Percentiles rank a stretch among this genome's conserved stretches.
phyloP scores from a whole-genome alignment of 2,113 vertebrate species.

The Neoarius graeffei region DNA sequence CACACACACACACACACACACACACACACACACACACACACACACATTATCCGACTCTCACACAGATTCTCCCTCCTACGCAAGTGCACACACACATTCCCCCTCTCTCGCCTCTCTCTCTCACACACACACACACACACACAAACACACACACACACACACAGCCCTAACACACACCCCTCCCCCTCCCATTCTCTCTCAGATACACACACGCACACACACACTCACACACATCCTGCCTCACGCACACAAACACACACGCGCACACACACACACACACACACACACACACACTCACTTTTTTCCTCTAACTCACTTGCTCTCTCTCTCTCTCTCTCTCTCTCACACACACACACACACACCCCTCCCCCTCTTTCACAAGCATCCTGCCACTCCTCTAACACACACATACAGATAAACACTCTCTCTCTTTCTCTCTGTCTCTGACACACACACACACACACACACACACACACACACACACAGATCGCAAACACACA shows the following conservation, averaged over 20 bases:
- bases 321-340: background rate
- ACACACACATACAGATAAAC: slow-evolving; percentile 39
- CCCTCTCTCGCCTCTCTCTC: slow-evolving; percentile 39
- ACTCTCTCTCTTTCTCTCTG: too few relatives aligned
- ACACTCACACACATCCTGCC: slow-evolving; percentile 43
- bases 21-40: slow-evolving; percentile 28
- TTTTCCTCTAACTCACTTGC: slow-evolving; percentile 39
- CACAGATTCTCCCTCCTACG: slow-evolving; percentile 63
- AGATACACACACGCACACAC: slow-evolving; percentile 39
- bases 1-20: slow-evolving; percentile 41
- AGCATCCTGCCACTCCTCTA: slow-evolving; percentile 59
- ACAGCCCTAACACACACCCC: slow-evolving; percentile 43
- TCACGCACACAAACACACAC: slow-evolving; percentile 41
- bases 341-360: slow-evolving; percentile 36
- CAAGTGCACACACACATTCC: slow-evolving; percentile 57
- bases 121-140: slow-evolving; percentile 46
- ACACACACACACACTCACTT: slow-evolving; percentile 49
- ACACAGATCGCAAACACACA: slow-evolving; percentile 60
- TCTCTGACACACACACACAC: slow-evolving; percentile 24
- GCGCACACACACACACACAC: slow-evolving; percentile 45
- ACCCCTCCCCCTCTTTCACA: slow-evolving; percentile 52
- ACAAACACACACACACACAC: background rate
- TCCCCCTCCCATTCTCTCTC: slow-evolving; percentile 43
- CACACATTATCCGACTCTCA: slow-evolving; percentile 47
- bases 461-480: slow-evolving; percentile 39